A percentile compares a stretch with the other conserved stretches of the same genome.
phyloP scores from a whole-genome alignment of 1,140 invertebrate species.

The Drosophila seguyi region DNA sequence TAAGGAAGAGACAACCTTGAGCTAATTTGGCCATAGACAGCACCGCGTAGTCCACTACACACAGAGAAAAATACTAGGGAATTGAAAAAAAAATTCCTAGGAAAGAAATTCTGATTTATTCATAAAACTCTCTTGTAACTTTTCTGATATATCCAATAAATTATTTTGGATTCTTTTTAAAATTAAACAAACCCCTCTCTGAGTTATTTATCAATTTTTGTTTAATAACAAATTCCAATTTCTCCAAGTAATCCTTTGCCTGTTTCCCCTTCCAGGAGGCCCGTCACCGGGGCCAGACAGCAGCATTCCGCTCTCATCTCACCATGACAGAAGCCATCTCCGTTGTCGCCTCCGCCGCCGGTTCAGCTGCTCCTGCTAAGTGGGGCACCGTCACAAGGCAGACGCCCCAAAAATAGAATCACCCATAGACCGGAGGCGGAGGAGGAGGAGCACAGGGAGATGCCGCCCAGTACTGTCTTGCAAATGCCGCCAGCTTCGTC shows the following conservation, averaged over 20 bases:
- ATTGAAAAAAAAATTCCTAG: too few species aligned
- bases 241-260: constrained; percentile 14
- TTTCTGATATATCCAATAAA: too few species aligned
- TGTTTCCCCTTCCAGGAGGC: constrained; percentile 63
- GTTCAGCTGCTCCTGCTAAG: constrained; percentile 58
- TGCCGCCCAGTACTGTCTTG: constrained; percentile 60
- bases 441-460: constrained; percentile 42
- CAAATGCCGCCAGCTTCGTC: constrained; percentile 62
- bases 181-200: too few species aligned
- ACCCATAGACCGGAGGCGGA: constrained; percentile 5
- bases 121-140: too few species aligned
- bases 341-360: constrained; percentile 36
- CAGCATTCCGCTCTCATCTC: constrained; percentile 72
- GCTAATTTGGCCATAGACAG: constrained; percentile 68
- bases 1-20: constrained; percentile 74
- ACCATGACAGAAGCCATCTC: constrained; percentile 71
- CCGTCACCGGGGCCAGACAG: constrained; percentile 68
- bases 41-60: constrained; percentile 6
- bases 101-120: too few species aligned
- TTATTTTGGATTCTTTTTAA: too few species aligned
- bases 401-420: constrained; percentile 78
- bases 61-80: constrained; percentile 7
- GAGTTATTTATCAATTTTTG: background rate
- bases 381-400: constrained; percentile 79
- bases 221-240: background rate